Evolutionary conservation across 2,888 invertebrate genomes (phyloP), one percentile per base, ranked within the genome.

Genomic region (Gymnocheta viridis): DNA sequence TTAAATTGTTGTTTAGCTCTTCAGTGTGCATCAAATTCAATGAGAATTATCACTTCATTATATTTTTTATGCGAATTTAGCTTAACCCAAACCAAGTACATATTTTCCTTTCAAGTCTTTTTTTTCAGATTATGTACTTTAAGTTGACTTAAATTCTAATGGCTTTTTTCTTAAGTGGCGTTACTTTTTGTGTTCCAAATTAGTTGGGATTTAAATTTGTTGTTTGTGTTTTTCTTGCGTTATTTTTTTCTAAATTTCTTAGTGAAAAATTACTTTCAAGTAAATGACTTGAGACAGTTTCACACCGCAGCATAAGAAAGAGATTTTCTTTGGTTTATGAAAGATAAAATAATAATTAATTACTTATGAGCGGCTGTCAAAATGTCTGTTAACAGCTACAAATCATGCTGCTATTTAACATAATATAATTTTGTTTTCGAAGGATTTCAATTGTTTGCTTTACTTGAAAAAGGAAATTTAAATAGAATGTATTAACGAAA

Each of bases 301-400:
- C n/a, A 41, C 62, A 47, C 62, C 41, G 14, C 78, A 47, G 35
- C 22, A 58, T 58, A 64, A 72, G 27, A 1, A 24, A 24, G 24
- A 51, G 27, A 72, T 64, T 64, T 79, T 38, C 24, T 67, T n/a
- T 62, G 78, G 49, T 60, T 78, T 51, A 58, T 41, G 14, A 32
- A n/a, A 72, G 58, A 72, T 72, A 47, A 72, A 44, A 58, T n/a
- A 7, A 44, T 58, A 70, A 72, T 58, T 72, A 72, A 56, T 70
- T 70, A 70, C 14, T 44, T 66, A 47, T 32, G 32, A 66, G 32
- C 47, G 29, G 66, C 66, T 66, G 64, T 0, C 44, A 62, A 62
- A n/a, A 17, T 29, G 7, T 1, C 35, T 10, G 4, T 51, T 49
- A 35, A 51, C n/a, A 29, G 7, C 19, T 10, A 1, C 12, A 47